Evolutionary conservation across 37 sponge, comb jelly and placozoan genomes (phyloP).

Genomic region (Halisarca cf. caerulea): DNA sequence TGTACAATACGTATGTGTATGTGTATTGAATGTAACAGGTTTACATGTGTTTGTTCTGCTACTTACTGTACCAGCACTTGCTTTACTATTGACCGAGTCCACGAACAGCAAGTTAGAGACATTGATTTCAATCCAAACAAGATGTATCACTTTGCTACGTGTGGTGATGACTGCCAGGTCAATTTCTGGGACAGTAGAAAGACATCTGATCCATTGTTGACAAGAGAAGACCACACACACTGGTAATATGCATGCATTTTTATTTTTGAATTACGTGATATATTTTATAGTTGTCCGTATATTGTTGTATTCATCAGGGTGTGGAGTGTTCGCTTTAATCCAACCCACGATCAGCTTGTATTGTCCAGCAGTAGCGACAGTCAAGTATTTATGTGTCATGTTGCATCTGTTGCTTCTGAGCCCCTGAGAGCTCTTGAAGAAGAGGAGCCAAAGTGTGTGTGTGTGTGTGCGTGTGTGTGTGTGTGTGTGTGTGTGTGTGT

Average conservation of each 20-base stretch:
- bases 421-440: conserved; percentile 66
- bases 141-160: conserved; percentile 85
- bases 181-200: conserved; percentile 95
- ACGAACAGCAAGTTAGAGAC: conserved; percentile 79
- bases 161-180: conserved; percentile 94
- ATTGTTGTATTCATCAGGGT: too few relatives aligned
- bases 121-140: conserved; percentile 97
- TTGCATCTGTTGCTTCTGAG: conserved; percentile 89
- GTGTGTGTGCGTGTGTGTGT: not conserved
- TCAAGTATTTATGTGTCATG: conserved; percentile 77
- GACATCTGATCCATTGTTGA: conserved; percentile 67
- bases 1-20: not conserved
- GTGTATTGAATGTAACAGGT: not conserved
- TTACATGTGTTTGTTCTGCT: not conserved
- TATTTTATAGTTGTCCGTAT: too few relatives aligned
- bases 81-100: conserved; percentile 61
- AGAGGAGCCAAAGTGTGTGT: conserved; percentile 58
- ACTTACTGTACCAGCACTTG: conserved; percentile 4
- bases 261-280: not conserved
- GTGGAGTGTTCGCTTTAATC: conserved; percentile 92
- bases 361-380: conserved; percentile 89
- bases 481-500: not conserved
- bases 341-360: conserved; percentile 89
- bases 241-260: conserved; percentile 56
- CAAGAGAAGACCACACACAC: conserved; percentile 89